Evolutionary conservation across 2,888 invertebrate species (phyloP).

Genomic region (Temnothorax rugatulus): DNA sequence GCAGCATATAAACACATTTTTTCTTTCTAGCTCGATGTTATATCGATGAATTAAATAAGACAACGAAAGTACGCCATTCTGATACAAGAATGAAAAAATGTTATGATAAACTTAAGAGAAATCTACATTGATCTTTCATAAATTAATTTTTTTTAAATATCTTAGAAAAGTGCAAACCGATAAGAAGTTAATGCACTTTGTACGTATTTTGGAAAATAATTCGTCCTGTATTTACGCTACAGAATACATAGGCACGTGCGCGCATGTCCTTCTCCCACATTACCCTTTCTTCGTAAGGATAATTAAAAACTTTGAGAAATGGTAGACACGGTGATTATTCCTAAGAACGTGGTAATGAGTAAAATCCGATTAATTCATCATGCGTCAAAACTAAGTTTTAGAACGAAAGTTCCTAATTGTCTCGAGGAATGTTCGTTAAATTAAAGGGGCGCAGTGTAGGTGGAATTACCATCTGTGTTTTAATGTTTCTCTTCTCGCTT

Average conservation of each 20-base stretch:
- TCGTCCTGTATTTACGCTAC: neutral
- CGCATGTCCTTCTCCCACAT: neutral
- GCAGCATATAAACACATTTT: neutral
- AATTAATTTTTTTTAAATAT: neutral
- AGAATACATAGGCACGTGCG: neutral
- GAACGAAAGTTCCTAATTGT: slow-evolving; percentile 70
- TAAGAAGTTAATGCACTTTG: slow-evolving; percentile 15
- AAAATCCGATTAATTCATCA: slow-evolving; percentile 74
- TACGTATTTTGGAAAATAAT: slow-evolving; percentile 9
- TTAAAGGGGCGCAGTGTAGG: slow-evolving; percentile 44
- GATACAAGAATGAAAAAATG: neutral
- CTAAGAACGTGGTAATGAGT: slow-evolving; percentile 69
- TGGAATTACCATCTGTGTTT: slow-evolving; percentile 58
- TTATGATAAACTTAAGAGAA: neutral
- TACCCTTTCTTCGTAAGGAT: slow-evolving; percentile 15
- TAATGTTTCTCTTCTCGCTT: slow-evolving; percentile 44
- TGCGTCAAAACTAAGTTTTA: slow-evolving; percentile 67
- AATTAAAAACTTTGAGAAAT: slow-evolving; percentile 66
- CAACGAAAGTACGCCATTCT: neutral
- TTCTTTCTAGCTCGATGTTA: neutral
- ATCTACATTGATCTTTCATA: neutral
- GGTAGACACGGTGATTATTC: slow-evolving; percentile 51
- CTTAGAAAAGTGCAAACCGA: neutral
- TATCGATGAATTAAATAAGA: too few relatives aligned
- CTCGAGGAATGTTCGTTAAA: slow-evolving; percentile 56